Conservation (phyloP, 2,113 vertebrate species). For the Galbula dea region DNA sequence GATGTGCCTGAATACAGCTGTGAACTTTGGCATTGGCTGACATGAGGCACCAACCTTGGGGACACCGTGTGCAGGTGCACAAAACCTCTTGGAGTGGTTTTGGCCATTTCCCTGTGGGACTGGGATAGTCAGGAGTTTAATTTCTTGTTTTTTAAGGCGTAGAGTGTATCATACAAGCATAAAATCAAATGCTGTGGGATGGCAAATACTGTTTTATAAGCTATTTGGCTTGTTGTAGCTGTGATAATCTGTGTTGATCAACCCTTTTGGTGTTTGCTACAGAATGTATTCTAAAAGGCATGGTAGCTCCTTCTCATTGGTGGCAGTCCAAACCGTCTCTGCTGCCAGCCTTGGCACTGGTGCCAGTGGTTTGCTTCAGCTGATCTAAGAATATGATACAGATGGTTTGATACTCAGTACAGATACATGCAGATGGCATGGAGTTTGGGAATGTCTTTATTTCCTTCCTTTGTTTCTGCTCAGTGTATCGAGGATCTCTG, state of each 20-base stretch:
- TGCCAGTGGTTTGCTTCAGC: conserved; percentile 68
- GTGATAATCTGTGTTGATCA: conserved; percentile 70
- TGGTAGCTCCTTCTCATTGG: conserved; percentile 53
- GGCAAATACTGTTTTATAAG: conserved; percentile 52
- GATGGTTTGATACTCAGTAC: conserved; percentile 56
- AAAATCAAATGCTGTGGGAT: conserved; percentile 44
- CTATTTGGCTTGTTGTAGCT: conserved; percentile 62
- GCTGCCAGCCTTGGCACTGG: conserved; percentile 65
- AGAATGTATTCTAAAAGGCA: conserved; percentile 63
- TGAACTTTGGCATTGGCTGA: fast-evolving
- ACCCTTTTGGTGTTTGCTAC: conserved; percentile 68
- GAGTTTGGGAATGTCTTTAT: conserved; percentile 23
- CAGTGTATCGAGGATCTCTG: background rate
- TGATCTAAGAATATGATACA: conserved; percentile 66
- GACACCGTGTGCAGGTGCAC: background rate
- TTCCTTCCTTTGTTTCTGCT: conserved; percentile 32
- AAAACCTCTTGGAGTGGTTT: background rate
- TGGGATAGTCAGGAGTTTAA: background rate
- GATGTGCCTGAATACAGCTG: background rate
- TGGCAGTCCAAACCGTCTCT: conserved; percentile 35
- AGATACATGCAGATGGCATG: conserved; percentile 54
- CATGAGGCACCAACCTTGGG: background rate
- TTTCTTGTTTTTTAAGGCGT: background rate
- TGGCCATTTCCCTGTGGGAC: background rate
- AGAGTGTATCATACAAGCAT: background rate